Evolutionary conservation across 2,888 invertebrate genomes (phyloP), one percentile per base, ranked within the genome.

Genomic region (Microplitis manilae): DNA sequence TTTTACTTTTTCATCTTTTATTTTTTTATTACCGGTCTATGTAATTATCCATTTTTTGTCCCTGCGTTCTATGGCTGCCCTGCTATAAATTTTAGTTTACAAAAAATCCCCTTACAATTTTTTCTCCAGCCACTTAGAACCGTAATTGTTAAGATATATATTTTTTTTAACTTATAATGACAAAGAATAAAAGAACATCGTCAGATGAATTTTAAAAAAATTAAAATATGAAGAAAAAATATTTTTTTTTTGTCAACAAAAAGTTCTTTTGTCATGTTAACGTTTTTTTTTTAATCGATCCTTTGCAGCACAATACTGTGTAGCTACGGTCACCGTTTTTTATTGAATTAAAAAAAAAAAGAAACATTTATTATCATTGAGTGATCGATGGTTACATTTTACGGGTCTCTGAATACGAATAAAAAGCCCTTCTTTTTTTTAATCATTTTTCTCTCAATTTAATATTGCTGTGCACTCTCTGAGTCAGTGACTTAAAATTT

Each of bases 1-100:
- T 86, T 30, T 50, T 72, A 5, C 61, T 65, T 65, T 65, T 38
- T 30, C 15, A 17, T 8, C 7, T 62, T 62, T 20, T 20, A n/a
- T 17, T 15, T 17, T 62, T 17, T 62, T 62, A 13, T 13, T n/a
- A 7, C 15, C 20, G 15, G 7, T 62, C 50, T 50, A 50, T 50
- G 50, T 50, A 50, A 50, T 50, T 15, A 62, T 62, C 62, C 62
- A 17, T 62, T 62, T 62, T 62, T 62, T 62, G 50, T 50, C 20
- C 61, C 70, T 75, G 8, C 40, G 20, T 74, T 39, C 9, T 50
- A 50, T 13, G 50, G 50, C 9, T 5, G 5, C 50, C 9, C 50
- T 50, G 50, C 50, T 8, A 50, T 50, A 50, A 50, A 50, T 50
- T 50, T 8, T 50, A 13, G 9, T 13, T 50, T 13, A 50, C 50